phyloP scores from a whole-genome alignment of 2,113 vertebrate species.

The Cnemophilus loriae region DNA sequence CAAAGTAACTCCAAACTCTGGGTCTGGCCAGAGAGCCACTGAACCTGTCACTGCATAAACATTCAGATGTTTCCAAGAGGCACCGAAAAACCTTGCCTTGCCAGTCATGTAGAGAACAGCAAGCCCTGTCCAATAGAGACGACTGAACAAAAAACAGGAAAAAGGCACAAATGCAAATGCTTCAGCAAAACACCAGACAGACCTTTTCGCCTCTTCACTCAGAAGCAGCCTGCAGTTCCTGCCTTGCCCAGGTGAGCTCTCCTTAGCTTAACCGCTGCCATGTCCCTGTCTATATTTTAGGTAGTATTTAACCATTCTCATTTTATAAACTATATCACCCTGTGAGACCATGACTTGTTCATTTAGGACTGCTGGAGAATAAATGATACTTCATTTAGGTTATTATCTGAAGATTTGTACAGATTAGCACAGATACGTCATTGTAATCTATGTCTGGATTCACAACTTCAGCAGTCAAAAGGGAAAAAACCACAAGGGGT shows the following conservation, averaged over 20 bases:
- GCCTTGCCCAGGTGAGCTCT: not conserved
- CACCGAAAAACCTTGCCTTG: not conserved
- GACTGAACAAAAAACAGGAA: not conserved
- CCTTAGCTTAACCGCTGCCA: not conserved
- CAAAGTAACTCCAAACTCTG: not conserved
- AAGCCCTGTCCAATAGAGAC: accelerated
- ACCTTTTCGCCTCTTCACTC: not conserved
- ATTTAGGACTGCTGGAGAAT: not conserved
- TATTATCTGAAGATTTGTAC: not conserved
- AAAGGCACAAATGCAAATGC: not conserved
- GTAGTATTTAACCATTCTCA: not conserved
- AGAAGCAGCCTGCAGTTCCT: not conserved
- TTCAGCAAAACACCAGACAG: not conserved
- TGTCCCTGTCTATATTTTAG: not conserved
- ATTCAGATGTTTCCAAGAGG: not conserved
- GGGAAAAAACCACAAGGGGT: not conserved
- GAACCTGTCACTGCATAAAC: not conserved
- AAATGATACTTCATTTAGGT: not conserved
- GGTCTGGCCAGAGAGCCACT: not conserved
- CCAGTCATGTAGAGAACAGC: accelerated
- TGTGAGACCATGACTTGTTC: not conserved
- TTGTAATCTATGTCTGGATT: not conserved
- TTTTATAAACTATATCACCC: not conserved
- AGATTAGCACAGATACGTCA: not conserved
- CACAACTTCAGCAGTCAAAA: not conserved